Evolutionary conservation across 2,888 invertebrate genomes (phyloP).

Genomic region (Amphipyra tragopoginis): DNA sequence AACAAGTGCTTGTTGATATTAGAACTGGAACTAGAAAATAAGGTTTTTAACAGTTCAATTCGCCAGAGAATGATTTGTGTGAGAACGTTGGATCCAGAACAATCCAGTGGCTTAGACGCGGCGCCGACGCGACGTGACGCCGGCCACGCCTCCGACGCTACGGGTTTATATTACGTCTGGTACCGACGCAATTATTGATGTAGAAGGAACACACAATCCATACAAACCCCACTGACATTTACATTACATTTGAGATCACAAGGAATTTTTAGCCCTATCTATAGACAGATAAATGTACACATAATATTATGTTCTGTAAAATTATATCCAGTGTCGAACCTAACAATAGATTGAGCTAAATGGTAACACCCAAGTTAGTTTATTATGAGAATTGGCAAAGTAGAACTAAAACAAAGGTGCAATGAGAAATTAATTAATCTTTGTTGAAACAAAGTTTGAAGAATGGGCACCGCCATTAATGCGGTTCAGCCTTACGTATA

Average conservation of each 20-base stretch:
- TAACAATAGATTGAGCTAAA: slow-evolving; percentile 51
- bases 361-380: slow-evolving; percentile 38
- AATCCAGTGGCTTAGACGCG: slow-evolving; percentile 76
- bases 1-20: slow-evolving; percentile 16
- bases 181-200: slow-evolving; percentile 69
- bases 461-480: not conserved
- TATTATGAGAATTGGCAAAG: slow-evolving; percentile 54
- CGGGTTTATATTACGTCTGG: slow-evolving; percentile 72
- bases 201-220: slow-evolving; percentile 64
- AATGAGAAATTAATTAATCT: slow-evolving; percentile 34
- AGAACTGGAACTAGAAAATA: slow-evolving; percentile 24
- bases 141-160: slow-evolving; percentile 82
- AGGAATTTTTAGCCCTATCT: slow-evolving; percentile 42
- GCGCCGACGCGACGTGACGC: slow-evolving; percentile 85
- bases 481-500: not conserved
- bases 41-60: slow-evolving; percentile 51
- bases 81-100: slow-evolving; percentile 67
- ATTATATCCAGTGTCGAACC: slow-evolving; percentile 36
- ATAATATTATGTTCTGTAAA: slow-evolving; percentile 23
- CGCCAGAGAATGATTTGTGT: slow-evolving; percentile 56
- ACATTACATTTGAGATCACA: slow-evolving; percentile 54
- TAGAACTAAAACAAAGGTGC: slow-evolving; percentile 50
- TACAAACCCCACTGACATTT: slow-evolving; percentile 61
- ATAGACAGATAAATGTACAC: slow-evolving; percentile 23
- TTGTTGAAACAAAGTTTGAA: slow-evolving; percentile 29